A percentile compares a stretch with the other conserved stretches of the same genome.
phyloP scores from a whole-genome alignment of 2,113 vertebrate species.

The Triplophysa siluroides region DNA sequence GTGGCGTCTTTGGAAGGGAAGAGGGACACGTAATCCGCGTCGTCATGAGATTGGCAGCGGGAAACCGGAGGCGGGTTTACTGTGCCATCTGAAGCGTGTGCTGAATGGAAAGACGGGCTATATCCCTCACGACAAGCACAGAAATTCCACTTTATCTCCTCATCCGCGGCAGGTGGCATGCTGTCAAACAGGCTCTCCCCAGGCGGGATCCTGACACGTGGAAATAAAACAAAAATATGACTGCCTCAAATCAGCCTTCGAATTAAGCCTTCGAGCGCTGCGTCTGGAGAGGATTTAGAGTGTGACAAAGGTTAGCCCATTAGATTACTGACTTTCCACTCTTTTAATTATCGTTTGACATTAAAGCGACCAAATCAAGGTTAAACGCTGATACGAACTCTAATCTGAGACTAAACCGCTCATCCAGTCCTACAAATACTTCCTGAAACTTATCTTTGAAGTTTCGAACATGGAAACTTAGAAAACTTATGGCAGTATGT shows the following conservation, averaged over 20 bases:
- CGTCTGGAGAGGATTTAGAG: slow-evolving; percentile 50
- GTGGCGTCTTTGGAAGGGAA: slow-evolving; percentile 78
- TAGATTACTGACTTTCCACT: slow-evolving; percentile 31
- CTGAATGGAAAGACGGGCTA: slow-evolving; percentile 33
- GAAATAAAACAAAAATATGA: slow-evolving; percentile 51
- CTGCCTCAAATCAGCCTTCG: slow-evolving; percentile 51
- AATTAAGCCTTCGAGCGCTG: slow-evolving; percentile 49
- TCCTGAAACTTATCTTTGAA: not conserved
- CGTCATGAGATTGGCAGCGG: slow-evolving; percentile 64
- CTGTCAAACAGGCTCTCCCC: slow-evolving; percentile 80
- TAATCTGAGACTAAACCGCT: slow-evolving; percentile 42
- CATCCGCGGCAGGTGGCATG: slow-evolving; percentile 51
- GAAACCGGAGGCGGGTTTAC: slow-evolving; percentile 56
- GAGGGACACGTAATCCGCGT: slow-evolving; percentile 73
- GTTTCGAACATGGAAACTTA: not conserved
- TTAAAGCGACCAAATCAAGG: slow-evolving; percentile 43
- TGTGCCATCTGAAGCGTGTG: slow-evolving; percentile 35
- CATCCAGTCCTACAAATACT: not conserved
- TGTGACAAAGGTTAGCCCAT: slow-evolving; percentile 59
- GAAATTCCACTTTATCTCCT: slow-evolving; percentile 65
- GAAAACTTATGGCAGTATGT: too few species aligned
- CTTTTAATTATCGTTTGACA: slow-evolving; percentile 43
- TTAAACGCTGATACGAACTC: slow-evolving; percentile 38
- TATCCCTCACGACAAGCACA: slow-evolving; percentile 68
- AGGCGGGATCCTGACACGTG: slow-evolving; percentile 71